Evolutionary conservation across 2,888 invertebrate species (phyloP).

Genomic region (Syritta pipiens): DNA sequence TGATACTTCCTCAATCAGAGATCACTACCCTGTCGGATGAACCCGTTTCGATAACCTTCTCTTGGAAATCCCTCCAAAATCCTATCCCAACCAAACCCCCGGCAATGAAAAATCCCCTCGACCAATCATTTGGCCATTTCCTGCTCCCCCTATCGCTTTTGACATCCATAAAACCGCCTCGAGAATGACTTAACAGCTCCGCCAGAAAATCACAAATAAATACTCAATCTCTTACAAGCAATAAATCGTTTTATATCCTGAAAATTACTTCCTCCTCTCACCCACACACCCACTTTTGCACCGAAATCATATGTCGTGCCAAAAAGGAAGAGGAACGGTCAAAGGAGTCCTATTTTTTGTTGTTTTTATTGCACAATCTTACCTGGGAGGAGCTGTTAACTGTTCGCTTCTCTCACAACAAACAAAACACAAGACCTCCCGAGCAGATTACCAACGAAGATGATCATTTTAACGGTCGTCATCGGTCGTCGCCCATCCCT

Average conservation of each 20-base stretch:
- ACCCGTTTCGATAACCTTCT: too few relatives aligned
- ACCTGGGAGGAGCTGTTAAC: conserved; percentile 59
- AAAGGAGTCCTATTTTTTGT: conserved; percentile 24
- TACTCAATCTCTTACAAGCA: conserved; percentile 41
- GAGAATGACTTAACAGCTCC: conserved; percentile 28
- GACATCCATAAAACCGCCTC: neutral
- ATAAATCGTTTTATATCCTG: conserved; percentile 56
- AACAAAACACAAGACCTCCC: conserved; percentile 53
- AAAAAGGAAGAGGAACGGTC: too few relatives aligned
- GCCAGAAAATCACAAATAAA: conserved; percentile 43
- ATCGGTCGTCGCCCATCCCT: conserved; percentile 31
- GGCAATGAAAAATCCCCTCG: too few relatives aligned
- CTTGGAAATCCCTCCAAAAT: too few relatives aligned
- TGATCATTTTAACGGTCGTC: conserved; percentile 55
- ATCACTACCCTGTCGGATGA: too few relatives aligned
- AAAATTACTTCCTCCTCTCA: conserved; percentile 42
- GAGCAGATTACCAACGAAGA: conserved; percentile 35
- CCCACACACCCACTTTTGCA: neutral
- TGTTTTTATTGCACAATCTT: conserved; percentile 38
- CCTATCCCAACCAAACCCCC: too few relatives aligned
- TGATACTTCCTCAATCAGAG: too few relatives aligned
- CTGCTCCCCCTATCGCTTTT: neutral
- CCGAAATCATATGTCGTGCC: conserved; percentile 27
- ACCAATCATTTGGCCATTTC: neutral
- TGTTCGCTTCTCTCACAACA: conserved; percentile 25